A percentile compares a stretch with the other conserved stretches of the same genome.
phyloP scores from a whole-genome alignment of 1,140 invertebrate species.

The Sycophila sp. region DNA sequence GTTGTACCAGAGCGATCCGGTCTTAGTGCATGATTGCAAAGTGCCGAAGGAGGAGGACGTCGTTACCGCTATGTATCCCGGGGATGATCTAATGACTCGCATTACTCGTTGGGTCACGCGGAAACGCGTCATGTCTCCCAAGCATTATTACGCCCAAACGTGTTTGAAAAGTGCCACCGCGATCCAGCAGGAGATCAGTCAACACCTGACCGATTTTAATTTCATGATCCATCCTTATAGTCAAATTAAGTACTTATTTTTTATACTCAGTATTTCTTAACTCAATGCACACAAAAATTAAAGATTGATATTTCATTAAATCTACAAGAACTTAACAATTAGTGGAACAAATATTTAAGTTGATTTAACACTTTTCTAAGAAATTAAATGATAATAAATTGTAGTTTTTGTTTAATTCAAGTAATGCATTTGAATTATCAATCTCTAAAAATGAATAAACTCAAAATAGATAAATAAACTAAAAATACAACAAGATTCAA shows the following conservation, averaged over 20 bases:
- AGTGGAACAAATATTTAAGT: too few species aligned
- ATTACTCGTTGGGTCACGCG: constrained; percentile 44
- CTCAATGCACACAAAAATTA: too few species aligned
- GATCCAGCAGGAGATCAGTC: constrained; percentile 55
- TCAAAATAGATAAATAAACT: too few species aligned
- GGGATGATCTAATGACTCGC: constrained; percentile 21
- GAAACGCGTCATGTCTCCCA: constrained; percentile 36
- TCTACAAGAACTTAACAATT: neutral
- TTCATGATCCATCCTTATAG: constrained; percentile 61
- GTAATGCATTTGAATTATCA: too few species aligned
- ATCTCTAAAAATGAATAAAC: too few species aligned
- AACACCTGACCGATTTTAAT: constrained; percentile 50
- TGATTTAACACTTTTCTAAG: too few species aligned
- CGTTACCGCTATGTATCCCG: constrained; percentile 32
- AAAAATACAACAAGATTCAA: too few species aligned
- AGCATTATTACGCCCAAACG: constrained; percentile 47
- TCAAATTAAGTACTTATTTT: constrained; percentile 45
- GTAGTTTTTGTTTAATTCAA: too few species aligned
- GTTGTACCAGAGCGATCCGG: constrained; percentile 3
- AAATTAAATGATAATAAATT: too few species aligned
- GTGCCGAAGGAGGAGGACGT: constrained; percentile 35
- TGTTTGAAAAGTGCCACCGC: constrained; percentile 53
- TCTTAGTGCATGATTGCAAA: constrained; percentile 48
- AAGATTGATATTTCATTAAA: neutral
- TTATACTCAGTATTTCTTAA: too few species aligned